Evolutionary conservation across 1,140 invertebrate genomes (phyloP).

Genomic region (Euwallacea similis): DNA sequence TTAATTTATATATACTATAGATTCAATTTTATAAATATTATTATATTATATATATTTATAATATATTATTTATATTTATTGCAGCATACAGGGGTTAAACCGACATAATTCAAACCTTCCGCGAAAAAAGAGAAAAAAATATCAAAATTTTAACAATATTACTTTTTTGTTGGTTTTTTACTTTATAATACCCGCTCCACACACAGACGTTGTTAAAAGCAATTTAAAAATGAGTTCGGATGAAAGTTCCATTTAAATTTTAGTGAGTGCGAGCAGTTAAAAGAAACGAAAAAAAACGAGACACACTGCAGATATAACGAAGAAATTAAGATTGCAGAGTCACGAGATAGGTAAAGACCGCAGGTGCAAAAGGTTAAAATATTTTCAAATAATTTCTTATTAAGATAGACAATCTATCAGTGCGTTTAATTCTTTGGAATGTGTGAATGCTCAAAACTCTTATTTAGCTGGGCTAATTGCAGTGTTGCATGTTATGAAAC

Average conservation of each 20-base stretch:
- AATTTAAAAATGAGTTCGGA: not conserved
- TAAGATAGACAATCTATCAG: not conserved
- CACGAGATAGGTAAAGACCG: not conserved
- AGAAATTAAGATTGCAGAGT: not conserved
- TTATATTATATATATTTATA: no score
- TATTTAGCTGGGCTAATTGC: conserved; percentile 1
- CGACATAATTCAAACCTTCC: no score
- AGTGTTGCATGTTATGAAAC: not conserved
- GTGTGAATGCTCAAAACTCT: conserved; percentile 5
- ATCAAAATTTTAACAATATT: no score
- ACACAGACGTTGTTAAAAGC: no score
- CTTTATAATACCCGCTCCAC: no score
- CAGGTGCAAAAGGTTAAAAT: conserved; percentile 6
- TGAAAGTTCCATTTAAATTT: not conserved
- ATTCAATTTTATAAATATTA: no score
- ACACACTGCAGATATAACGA: not conserved
- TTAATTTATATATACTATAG: no score
- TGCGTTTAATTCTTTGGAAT: not conserved
- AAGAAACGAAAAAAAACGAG: not conserved
- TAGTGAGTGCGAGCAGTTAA: not conserved
- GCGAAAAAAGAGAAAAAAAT: no score
- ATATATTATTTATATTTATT: no score
- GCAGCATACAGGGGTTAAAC: no score
- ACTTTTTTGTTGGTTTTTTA: no score
- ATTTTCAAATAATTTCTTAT: not conserved